Evolutionary conservation across 2,888 invertebrate species (phyloP).

Genomic region (Azorinus chamasolen): DNA sequence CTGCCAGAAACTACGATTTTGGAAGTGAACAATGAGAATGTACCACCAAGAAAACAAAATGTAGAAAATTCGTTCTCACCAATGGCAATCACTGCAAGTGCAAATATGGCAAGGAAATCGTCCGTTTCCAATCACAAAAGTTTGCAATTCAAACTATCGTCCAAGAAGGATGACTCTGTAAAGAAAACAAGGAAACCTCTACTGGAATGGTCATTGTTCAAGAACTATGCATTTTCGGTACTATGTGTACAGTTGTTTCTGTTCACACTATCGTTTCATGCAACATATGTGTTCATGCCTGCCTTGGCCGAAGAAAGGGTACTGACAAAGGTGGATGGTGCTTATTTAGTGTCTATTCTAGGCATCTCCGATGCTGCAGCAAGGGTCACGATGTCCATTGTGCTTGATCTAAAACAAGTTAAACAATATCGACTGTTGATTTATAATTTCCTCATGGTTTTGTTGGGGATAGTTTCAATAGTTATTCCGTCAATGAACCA

Average conservation of each 20-base stretch:
- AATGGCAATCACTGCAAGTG: no score
- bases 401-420: slow-evolving; percentile 70
- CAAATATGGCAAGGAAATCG: no score
- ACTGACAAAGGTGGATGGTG: slow-evolving; percentile 66
- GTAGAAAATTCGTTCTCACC: no score
- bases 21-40: no score
- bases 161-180: no score
- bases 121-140: no score
- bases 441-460: slow-evolving; percentile 73
- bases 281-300: slow-evolving; percentile 77
- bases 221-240: no score
- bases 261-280: slow-evolving; percentile 70
- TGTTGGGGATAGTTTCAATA: slow-evolving; percentile 68
- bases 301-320: slow-evolving; percentile 72
- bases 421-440: slow-evolving; percentile 69
- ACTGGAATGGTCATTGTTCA: no score
- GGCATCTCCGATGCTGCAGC: slow-evolving; percentile 73
- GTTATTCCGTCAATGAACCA: slow-evolving; percentile 64
- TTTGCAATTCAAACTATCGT: no score
- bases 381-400: slow-evolving; percentile 66
- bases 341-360: slow-evolving; percentile 72
- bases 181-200: no score
- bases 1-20: no score
- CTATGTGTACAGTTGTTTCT: slow-evolving; percentile 67
- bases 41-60: no score